Evolutionary conservation across 2,797 vertebrate genomes (phyloP).

Genomic region (Danio albolineatus): DNA sequence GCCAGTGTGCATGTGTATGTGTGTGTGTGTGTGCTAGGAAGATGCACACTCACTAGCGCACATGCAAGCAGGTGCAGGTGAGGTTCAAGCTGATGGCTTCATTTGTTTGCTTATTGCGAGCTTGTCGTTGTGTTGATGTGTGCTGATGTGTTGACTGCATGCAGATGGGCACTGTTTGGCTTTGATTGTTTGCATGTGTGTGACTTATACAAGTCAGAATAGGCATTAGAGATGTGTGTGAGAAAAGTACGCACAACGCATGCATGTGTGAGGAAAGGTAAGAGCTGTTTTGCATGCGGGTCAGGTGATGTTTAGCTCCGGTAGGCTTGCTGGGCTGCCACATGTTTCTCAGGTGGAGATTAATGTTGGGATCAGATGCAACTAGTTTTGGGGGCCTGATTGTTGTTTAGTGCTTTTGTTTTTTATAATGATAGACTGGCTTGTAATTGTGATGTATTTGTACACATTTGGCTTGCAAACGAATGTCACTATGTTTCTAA

Average conservation of each 20-base stretch:
- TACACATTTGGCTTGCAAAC: slow-evolving; percentile 19
- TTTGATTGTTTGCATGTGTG: slow-evolving; percentile 2
- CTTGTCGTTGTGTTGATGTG: slow-evolving; percentile 24
- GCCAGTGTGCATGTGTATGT: slow-evolving; percentile 29
- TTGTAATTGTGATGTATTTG: neutral
- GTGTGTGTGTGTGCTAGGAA: slow-evolving; percentile 26
- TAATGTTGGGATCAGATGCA: slow-evolving; percentile 44
- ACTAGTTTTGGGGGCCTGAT: slow-evolving; percentile 6
- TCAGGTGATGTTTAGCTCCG: slow-evolving; percentile 74
- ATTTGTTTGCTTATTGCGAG: slow-evolving; percentile 34
- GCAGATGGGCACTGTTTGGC: neutral
- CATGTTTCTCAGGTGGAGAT: slow-evolving; percentile 52
- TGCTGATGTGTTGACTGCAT: neutral
- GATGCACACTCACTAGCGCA: slow-evolving; percentile 26
- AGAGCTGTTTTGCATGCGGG: slow-evolving; percentile 79
- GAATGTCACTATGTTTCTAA: neutral
- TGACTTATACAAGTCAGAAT: neutral
- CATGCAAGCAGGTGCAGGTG: slow-evolving; percentile 59
- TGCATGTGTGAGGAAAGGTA: slow-evolving; percentile 47
- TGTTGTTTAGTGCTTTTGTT: slow-evolving; percentile 8
- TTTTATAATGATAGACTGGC: neutral
- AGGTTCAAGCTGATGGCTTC: slow-evolving; percentile 33
- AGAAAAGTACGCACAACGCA: neutral
- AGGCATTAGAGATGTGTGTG: neutral
- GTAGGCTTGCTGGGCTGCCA: slow-evolving; percentile 56